Evolutionary conservation across 1,140 invertebrate species (phyloP).

Genomic region (Tribolium madens): DNA sequence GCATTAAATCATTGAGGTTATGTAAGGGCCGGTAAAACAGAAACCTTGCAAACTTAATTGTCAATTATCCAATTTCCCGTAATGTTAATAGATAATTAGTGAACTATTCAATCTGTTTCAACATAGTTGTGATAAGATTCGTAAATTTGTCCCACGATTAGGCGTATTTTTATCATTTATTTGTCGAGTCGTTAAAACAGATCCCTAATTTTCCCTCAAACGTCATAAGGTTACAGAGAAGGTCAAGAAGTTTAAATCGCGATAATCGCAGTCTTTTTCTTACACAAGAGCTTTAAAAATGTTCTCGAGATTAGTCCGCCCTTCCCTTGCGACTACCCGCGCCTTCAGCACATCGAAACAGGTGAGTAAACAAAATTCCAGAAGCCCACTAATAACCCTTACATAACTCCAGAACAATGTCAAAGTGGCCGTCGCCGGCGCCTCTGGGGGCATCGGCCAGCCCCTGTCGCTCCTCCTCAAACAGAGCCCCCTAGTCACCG

Average conservation of each 20-base stretch:
- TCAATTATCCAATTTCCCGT: no score
- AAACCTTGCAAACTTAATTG: no score
- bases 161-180: neutral
- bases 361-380: constrained; percentile 62
- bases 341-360: constrained; percentile 70
- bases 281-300: constrained; percentile 60
- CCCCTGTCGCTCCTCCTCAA: constrained; percentile 97
- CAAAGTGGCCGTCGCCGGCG: constrained; percentile 97
- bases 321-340: constrained; percentile 66
- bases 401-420: constrained; percentile 71
- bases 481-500: constrained; percentile 84
- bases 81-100: no score
- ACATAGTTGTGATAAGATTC: no score
- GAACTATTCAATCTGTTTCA: no score
- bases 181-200: neutral
- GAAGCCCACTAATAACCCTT: neutral
- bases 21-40: neutral
- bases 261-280: constrained; percentile 5
- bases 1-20: neutral
- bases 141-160: neutral
- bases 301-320: constrained; percentile 70
- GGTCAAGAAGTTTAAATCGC: constrained; percentile 38
- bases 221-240: constrained; percentile 18
- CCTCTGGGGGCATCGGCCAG: constrained; percentile 97
- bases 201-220: neutral